Evolutionary conservation across 23 tunicate species (phyloP).

Genomic region (Botrylloides violaceus): DNA sequence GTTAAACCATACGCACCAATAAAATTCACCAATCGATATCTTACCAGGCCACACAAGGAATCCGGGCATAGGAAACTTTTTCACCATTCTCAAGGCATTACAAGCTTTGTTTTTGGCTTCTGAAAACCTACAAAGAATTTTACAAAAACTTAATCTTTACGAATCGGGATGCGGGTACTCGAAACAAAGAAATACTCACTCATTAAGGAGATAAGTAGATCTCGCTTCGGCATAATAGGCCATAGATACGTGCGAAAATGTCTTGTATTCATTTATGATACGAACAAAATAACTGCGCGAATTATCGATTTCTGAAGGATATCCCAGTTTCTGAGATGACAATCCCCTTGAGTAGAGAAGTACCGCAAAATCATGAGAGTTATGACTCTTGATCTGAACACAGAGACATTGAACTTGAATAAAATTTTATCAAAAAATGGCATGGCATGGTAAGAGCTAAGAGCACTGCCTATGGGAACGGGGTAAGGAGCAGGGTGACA

Average conservation of each 20-base stretch:
- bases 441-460: no score
- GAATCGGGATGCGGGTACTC: background rate
- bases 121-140: slow-evolving; percentile 26
- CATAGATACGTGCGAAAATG: slow-evolving; percentile 41
- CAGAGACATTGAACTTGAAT: no score
- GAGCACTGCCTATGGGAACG: no score
- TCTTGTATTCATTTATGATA: slow-evolving; percentile 8
- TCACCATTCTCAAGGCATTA: slow-evolving; percentile 26
- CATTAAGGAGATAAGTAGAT: slow-evolving; percentile 42
- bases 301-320: background rate
- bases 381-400: slow-evolving; percentile 3
- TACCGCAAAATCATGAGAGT: slow-evolving; percentile 3
- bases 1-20: no score
- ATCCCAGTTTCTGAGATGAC: slow-evolving; percentile 5
- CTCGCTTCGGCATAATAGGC: slow-evolving; percentile 33
- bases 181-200: slow-evolving; percentile 21
- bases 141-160: background rate
- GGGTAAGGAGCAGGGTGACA: no score
- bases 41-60: slow-evolving; percentile 26
- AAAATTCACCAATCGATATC: no score
- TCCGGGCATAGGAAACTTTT: background rate
- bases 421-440: no score
- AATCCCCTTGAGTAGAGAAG: slow-evolving; percentile 5
- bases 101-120: slow-evolving; percentile 8
- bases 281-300: background rate